A percentile compares a stretch with the other conserved stretches of the same genome.
Evolutionary conservation across 2,113 vertebrate species (phyloP).

Genomic region (Ailurus styani): DNA sequence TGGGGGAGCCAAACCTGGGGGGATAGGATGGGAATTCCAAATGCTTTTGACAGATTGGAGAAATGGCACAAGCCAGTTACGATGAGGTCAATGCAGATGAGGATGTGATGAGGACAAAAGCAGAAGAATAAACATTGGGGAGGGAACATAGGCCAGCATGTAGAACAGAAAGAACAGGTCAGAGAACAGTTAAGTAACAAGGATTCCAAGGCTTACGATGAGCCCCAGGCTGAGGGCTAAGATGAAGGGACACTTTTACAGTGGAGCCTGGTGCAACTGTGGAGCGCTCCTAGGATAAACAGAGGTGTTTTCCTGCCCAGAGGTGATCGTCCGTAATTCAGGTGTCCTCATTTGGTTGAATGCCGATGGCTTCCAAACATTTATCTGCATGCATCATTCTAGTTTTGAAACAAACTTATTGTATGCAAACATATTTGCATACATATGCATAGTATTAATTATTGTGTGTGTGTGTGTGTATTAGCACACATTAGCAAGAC

Average conservation of each 20-base stretch:
- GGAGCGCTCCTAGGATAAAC: rapidly evolving
- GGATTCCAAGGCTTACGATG: not conserved
- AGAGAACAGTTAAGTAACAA: not conserved
- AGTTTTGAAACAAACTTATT: not conserved
- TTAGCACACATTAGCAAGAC: rapidly evolving
- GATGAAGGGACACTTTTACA: rapidly evolving
- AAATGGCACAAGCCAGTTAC: not conserved
- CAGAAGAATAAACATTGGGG: not conserved
- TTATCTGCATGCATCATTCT: not conserved
- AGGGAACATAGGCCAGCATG: not conserved
- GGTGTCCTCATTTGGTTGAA: not conserved
- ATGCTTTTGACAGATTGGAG: not conserved
- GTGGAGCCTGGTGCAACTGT: not conserved
- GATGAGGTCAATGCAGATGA: not conserved
- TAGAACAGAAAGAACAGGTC: not conserved
- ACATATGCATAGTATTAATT: not conserved
- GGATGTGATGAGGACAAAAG: not conserved
- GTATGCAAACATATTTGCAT: not conserved
- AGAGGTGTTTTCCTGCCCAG: not conserved
- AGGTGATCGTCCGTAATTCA: not conserved
- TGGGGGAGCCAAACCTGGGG: not conserved
- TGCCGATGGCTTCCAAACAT: not conserved
- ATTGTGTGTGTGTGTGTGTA: not conserved
- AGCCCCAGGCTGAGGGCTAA: rapidly evolving
- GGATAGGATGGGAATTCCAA: not conserved